phyloP scores from a whole-genome alignment of 1,140 invertebrate species.

The Whitmania pigra region DNA sequence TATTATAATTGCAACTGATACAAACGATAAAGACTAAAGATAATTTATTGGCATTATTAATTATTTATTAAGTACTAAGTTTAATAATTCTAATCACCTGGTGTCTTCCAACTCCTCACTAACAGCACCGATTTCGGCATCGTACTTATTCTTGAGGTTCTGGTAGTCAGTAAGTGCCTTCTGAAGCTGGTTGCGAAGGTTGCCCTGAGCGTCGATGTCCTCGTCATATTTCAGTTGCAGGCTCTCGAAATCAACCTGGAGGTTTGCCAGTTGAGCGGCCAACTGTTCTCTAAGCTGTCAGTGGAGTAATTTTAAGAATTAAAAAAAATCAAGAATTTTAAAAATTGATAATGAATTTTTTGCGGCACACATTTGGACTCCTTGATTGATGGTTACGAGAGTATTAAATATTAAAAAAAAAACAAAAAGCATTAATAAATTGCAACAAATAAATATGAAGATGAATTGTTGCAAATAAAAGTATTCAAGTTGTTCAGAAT shows the following conservation, averaged over 20 bases:
- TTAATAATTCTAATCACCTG: constrained; percentile 28
- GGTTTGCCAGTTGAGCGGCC: constrained; percentile 30
- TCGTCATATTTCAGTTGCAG: constrained; percentile 40
- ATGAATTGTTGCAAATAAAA: not conserved
- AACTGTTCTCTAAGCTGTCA: constrained; percentile 23
- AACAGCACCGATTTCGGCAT: constrained; percentile 38
- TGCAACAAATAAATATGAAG: not conserved
- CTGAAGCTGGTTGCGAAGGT: constrained; percentile 32
- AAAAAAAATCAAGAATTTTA: too few relatives aligned
- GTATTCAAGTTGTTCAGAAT: not conserved
- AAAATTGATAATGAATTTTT: not conserved
- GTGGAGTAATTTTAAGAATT: not conserved
- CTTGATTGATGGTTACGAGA: not conserved
- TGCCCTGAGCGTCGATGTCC: constrained; percentile 36
- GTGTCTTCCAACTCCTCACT: constrained; percentile 41
- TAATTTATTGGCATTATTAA: too few relatives aligned
- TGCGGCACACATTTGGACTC: not conserved
- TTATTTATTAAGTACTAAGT: too few relatives aligned
- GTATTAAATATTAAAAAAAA: not conserved
- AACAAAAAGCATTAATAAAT: not conserved
- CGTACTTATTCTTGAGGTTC: constrained; percentile 37
- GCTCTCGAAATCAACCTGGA: constrained; percentile 41
- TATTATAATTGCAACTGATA: not conserved
- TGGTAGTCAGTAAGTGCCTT: constrained; percentile 35
- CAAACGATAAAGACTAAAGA: too few relatives aligned